Base-by-base conservation (phyloP, 2,113 vertebrate genomes). In the Cyprinodon tularosa region DNA sequence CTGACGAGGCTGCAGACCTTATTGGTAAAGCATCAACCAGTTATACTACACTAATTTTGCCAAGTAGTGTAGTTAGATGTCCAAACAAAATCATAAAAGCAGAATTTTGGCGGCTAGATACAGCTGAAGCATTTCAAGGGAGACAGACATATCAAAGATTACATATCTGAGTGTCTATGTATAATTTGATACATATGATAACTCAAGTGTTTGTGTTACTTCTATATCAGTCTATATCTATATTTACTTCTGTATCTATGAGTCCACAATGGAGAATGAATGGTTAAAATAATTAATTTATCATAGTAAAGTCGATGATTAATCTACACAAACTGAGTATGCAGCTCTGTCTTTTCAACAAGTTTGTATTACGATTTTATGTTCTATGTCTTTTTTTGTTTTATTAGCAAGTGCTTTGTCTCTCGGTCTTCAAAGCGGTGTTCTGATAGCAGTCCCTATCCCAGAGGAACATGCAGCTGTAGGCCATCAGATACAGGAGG, bases 401-500 rank as follows among this genome's bases (percentile, higher is more conserved):
- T 86, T 45, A 57, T 74, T 85, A 96, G 96, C 75, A 36, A 90
- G 88, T 3, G 60, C 88, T 12, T 81, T 95, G 73, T 91, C 88
- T 13, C 90, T 98, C 48, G 93, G 93, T n/a, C 91, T 97, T 82
- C 85, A 91, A 86, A 96, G 93, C 0, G 96, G 96, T 1, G 69
- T 98, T 66, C 88, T 98, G 78, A 86, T 98, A 57, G 95, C 96
- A 1, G 96, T 98, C 62, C 96, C 96, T 65, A 94, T 97, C 87
- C 96, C 96, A 40, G 85, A 90, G 40, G 92, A 96, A 74, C 84
- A 85, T 71, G 94, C 96, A 50, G 92, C 91, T 17, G 76, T 87
- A 0, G 95, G 95, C 14, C 92, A 93, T 78, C 84, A 91, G 76
- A 96, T 96, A 1, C 94, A 97, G 59, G 88, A 93, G 6, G 95